Percentiles rank a stretch among this genome's conserved stretches.
phyloP scores from a whole-genome alignment of 2,113 vertebrate species.

The Sigmodon hispidus region DNA sequence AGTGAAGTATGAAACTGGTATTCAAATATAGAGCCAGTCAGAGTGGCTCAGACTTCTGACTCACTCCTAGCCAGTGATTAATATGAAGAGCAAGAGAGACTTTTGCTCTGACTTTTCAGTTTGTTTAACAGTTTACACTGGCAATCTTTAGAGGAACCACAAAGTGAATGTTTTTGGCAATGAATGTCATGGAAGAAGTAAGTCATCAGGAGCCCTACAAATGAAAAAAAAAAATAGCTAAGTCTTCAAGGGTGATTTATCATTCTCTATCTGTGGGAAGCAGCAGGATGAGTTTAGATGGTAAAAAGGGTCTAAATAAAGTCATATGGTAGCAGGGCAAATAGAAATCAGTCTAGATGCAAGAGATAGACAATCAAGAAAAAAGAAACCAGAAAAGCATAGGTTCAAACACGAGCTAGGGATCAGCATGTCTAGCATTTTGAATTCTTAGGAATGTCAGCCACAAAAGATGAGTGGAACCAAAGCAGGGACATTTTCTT shows the following conservation, averaged over 20 bases:
- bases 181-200: slow-evolving; percentile 33
- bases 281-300: not conserved
- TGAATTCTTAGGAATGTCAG: not conserved
- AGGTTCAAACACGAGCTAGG: not conserved
- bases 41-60: slow-evolving; percentile 37
- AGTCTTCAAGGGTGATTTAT: not conserved
- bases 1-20: not conserved
- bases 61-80: slow-evolving; percentile 66
- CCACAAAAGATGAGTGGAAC: not conserved
- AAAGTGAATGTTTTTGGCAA: slow-evolving; percentile 44
- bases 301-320: not conserved
- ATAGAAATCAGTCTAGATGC: not conserved
- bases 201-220: not conserved
- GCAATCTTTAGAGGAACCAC: slow-evolving; percentile 57
- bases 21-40: not conserved
- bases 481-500: not conserved
- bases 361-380: not conserved
- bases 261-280: not conserved
- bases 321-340: not conserved
- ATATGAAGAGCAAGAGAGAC: slow-evolving; percentile 17
- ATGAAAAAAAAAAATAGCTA: slow-evolving; percentile 36
- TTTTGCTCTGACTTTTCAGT: slow-evolving; percentile 70
- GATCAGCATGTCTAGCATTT: not conserved
- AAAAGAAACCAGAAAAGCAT: not conserved
- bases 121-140: slow-evolving; percentile 61